Base-by-base conservation (phyloP, 1,140 invertebrate genomes). In the Epicauta chinensis region DNA sequence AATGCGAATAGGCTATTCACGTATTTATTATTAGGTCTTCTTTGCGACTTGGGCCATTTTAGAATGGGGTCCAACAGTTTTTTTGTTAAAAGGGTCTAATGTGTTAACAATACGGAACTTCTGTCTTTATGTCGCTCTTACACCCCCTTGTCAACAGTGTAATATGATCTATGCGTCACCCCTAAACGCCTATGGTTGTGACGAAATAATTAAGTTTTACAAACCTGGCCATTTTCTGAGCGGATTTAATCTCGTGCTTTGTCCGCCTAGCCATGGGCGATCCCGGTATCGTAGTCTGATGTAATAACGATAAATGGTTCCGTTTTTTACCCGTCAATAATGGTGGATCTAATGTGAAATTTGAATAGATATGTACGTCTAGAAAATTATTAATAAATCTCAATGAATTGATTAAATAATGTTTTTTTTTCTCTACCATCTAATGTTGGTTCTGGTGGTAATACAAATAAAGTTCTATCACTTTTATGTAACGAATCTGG, bases 401-500 rank as follows among this genome's bases (percentile, higher is more conserved):
- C 16, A 40, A 15, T 15, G 10, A 9, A 15, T 3, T 11, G 3
- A 10, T 41, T 16, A 46, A 31, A 50, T 51, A 49, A 49, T 30
- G 9, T 44, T 67, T n/a, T n/a, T n/a, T n/a, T n/a, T n/a, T n/a
- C n/a, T n/a, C n/a, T 23, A 23, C 23, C 23, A 23, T 23, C 23
- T 23, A 23, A 23, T 1, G 71, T 69, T 10, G 87, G 81, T 67
- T 98, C 94, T 3, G 96, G 95, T n/a, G 95, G 93, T 64, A 92
- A 80, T 57, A 99, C 90, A 65, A 97, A 96, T 38, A 98, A 91
- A 29, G 96, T 98, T 43, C 89, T 77, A 73, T 97, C 94, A 71
- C 88, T 91, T 58, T 62, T 67, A 51, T 64, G 58, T 31, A 49
- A 56, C 29, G 59, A 50, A 60, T 81, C 77, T 0, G 67, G 66